A percentile compares a stretch with the other conserved stretches of the same genome.
These are phyloP conservation scores for Pinctada fucata DNA, from an alignment of 2,888 invertebrate species.

Conservation along the genomic window DNA sequence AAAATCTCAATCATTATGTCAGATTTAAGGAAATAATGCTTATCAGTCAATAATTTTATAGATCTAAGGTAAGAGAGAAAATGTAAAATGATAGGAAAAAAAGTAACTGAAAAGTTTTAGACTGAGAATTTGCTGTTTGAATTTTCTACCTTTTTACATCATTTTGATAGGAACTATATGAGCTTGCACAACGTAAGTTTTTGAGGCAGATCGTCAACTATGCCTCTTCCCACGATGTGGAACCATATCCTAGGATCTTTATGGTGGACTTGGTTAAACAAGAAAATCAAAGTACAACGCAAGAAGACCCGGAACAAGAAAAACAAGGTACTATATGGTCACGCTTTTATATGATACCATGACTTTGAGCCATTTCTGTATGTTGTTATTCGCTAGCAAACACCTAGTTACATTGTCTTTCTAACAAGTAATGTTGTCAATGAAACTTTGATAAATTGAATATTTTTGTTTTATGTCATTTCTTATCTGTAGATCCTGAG, in stretches of 20 bases:
- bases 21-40: no score
- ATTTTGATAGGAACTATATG: conserved; percentile 68
- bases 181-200: conserved; percentile 73
- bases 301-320: conserved; percentile 1
- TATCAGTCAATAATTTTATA: no score
- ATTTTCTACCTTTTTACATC: no score
- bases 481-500: background rate
- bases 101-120: no score
- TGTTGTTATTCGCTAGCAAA: background rate
- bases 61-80: no score
- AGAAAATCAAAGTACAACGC: conserved; percentile 5
- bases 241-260: conserved; percentile 69
- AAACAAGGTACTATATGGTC: background rate
- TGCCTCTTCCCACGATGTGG: conserved; percentile 59
- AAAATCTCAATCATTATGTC: no score
- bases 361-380: no score
- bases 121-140: no score
- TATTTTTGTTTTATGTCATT: no score
- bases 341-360: no score
- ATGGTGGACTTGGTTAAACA: conserved; percentile 66
- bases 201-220: conserved; percentile 69
- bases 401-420: background rate
- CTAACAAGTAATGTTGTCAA: background rate
- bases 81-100: no score
- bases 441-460: no score